phyloP scores from a whole-genome alignment of 2,113 vertebrate species.

The Coreoperca whiteheadi region DNA sequence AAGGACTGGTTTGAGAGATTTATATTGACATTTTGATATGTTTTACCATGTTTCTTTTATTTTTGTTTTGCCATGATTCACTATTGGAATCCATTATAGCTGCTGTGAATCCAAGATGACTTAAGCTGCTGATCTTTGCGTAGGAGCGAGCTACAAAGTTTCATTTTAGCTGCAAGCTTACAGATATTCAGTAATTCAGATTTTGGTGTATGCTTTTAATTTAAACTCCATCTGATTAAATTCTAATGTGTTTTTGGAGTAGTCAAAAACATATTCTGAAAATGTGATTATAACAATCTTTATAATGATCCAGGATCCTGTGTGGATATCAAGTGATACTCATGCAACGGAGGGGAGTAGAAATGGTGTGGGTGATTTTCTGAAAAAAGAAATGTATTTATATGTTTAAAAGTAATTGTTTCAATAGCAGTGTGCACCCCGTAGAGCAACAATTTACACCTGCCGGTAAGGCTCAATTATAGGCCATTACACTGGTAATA shows the following conservation, averaged over 20 bases:
- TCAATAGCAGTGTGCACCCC: background rate
- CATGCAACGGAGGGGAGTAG: too few relatives aligned
- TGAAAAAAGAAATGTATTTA: background rate
- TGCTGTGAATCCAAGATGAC: background rate
- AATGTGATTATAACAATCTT: background rate
- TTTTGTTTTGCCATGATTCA: background rate
- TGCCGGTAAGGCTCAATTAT: conserved; percentile 33
- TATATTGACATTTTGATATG: background rate
- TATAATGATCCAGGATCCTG: background rate
- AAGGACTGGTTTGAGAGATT: background rate
- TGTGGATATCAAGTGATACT: background rate
- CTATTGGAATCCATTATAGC: background rate
- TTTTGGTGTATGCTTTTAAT: background rate
- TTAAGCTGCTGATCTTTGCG: background rate
- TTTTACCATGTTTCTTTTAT: background rate
- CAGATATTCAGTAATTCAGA: too few relatives aligned
- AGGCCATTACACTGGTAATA: conserved; percentile 40
- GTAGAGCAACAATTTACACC: conserved; percentile 9
- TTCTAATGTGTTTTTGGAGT: background rate
- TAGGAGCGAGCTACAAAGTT: background rate
- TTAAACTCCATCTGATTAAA: background rate
- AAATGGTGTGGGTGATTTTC: background rate
- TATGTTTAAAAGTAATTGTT: conserved; percentile 5
- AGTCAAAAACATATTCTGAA: background rate
- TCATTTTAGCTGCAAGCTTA: too few relatives aligned